Base-by-base conservation (phyloP, 2,888 invertebrate genomes). In the Megastigmus dorsalis region DNA sequence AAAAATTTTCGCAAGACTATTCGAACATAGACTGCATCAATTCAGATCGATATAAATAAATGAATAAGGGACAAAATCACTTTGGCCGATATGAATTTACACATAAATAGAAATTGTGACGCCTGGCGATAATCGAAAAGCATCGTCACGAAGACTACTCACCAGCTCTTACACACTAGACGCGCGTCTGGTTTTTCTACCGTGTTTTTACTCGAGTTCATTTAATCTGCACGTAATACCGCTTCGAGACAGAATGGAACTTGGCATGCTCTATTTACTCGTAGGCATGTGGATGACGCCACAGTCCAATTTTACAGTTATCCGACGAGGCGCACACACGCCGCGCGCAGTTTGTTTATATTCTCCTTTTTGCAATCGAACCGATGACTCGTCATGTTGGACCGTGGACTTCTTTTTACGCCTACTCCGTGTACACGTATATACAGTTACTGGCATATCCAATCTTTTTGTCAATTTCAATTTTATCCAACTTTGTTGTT, bases 231-330 rank as follows among this genome's bases (percentile, higher is more conserved):
- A 20, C 23, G 43, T 23, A 48, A 20, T 6, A 30, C 2, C 28
- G 26, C 13, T n/a, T 15, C 6, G 20, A 7, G 23, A 41, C 15
- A 38, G 33, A 50, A 26, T 41, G 6, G 38, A 57, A 59, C 59
- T 50, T 48, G 6, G 13, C 33, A 30, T 59, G 66, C 59, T 66
- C 59, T 60, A 66, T 66, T 72, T 72, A 52, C 52, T 60, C n/a
- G n/a, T 36, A 28, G 36, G 13, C 26, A 33, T n/a, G 20, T 6
- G n/a, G 62, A 67, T 73, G 60, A 73, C 65, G 63, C 13, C 57
- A 57, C 36, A 50, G 3, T 28, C 33, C 15, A 52, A 48, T n/a
- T 73, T 74, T 74, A 63, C 74, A 45, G 67, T 55, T 67, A 67
- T 33, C n/a, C n/a, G n/a, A n/a, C 23, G 4, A 2, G 20, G 10